Evolutionary conservation across 2,888 invertebrate species (phyloP).

Genomic region (Athalia circularis): DNA sequence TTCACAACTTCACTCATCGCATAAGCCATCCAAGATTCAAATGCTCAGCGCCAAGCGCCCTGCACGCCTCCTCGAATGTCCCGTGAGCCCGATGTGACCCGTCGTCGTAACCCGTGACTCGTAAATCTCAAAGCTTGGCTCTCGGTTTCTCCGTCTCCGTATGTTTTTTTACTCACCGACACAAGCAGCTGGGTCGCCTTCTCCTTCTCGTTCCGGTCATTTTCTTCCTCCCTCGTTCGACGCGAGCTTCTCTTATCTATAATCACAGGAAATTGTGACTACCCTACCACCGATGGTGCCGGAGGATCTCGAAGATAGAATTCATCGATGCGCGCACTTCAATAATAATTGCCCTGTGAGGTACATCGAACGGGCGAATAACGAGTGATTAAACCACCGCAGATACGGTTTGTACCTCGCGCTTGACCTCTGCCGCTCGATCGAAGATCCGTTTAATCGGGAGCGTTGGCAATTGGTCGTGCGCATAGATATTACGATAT

Average conservation of each 20-base stretch:
- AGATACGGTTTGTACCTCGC: too few species aligned
- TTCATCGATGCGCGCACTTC: too few species aligned
- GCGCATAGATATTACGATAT: too few species aligned
- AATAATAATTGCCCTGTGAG: too few species aligned
- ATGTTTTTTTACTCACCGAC: slow-evolving; percentile 4
- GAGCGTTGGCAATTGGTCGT: too few species aligned
- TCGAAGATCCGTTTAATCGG: too few species aligned
- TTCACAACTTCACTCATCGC: background rate
- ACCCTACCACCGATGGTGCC: background rate
- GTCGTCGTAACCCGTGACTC: slow-evolving; percentile 21
- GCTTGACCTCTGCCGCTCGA: too few species aligned
- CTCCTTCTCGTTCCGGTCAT: background rate
- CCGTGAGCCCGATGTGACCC: background rate
- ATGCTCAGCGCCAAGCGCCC: background rate
- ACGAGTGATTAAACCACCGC: too few species aligned
- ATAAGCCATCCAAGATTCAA: background rate
- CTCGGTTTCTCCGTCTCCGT: background rate
- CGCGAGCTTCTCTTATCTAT: slow-evolving; percentile 13
- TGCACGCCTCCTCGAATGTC: background rate
- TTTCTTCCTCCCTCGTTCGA: background rate
- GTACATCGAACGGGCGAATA: too few species aligned
- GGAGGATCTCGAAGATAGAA: background rate
- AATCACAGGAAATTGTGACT: slow-evolving; percentile 19
- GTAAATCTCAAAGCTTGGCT: slow-evolving; percentile 12
- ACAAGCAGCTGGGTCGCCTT: background rate